Conservation (phyloP, 2,113 vertebrate species). For the Tapirus terrestris region DNA sequence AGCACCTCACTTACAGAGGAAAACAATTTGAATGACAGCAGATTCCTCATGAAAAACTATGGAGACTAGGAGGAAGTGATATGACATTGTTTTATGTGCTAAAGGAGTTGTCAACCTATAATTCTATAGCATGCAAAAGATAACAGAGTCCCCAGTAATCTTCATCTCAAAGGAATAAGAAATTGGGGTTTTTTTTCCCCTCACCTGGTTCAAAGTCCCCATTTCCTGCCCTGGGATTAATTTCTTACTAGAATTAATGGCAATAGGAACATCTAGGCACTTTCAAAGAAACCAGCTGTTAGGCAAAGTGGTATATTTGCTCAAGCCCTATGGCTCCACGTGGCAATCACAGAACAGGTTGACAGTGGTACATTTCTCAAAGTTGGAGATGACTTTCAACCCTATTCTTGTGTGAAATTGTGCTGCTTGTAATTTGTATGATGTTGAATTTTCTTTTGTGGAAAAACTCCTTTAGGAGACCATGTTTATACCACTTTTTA, state of each 20-base stretch:
- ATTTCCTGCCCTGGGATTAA: not conserved
- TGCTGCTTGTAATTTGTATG: not conserved
- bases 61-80: not conserved
- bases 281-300: not conserved
- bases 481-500: not conserved
- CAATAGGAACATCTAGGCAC: not conserved
- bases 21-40: not conserved
- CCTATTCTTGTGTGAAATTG: not conserved
- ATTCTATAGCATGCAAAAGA: not conserved
- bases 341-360: not conserved
- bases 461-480: not conserved
- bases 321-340: not conserved
- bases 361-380: not conserved
- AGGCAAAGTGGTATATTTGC: not conserved
- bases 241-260: not conserved
- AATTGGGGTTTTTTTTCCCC: not conserved
- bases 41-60: not conserved
- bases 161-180: not conserved
- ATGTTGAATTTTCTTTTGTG: not conserved
- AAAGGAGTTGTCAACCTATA: not conserved
- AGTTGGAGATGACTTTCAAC: not conserved
- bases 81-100: not conserved
- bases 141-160: not conserved
- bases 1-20: not conserved
- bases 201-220: not conserved